These are phyloP conservation scores for Diarsia brunnea DNA, from an alignment of 2,888 invertebrate species.

Conservation along the genomic window DNA sequence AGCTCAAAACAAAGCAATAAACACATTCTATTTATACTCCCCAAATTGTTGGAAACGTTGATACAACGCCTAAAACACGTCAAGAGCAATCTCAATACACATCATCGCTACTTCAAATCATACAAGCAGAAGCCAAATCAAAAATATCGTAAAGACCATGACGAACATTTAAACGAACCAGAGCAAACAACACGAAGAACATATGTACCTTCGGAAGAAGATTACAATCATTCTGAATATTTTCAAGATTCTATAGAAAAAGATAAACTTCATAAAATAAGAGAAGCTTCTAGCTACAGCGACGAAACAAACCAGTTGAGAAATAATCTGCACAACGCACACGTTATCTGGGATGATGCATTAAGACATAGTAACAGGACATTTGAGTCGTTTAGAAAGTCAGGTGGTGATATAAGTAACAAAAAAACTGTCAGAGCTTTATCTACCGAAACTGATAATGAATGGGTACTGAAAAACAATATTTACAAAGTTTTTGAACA, in stretches of 20 bases:
- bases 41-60: neutral
- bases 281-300: slow-evolving; percentile 47
- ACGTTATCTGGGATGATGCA: slow-evolving; percentile 14
- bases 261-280: slow-evolving; percentile 35
- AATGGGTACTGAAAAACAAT: slow-evolving; percentile 54
- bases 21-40: neutral
- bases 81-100: neutral
- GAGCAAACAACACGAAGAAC: neutral
- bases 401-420: neutral
- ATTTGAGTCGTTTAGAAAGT: slow-evolving; percentile 23
- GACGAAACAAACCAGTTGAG: slow-evolving; percentile 45
- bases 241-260: slow-evolving; percentile 8
- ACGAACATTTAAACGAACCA: neutral
- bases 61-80: no score
- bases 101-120: neutral
- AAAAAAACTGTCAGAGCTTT: neutral
- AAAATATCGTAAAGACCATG: neutral
- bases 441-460: slow-evolving; percentile 41
- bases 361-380: slow-evolving; percentile 46
- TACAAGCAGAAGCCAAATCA: neutral
- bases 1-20: neutral
- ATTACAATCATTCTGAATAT: neutral
- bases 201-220: slow-evolving; percentile 18
- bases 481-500: slow-evolving; percentile 54
- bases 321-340: slow-evolving; percentile 30